Conservation (phyloP, 2,888 invertebrate species). For the Electrophaes corylata region DNA sequence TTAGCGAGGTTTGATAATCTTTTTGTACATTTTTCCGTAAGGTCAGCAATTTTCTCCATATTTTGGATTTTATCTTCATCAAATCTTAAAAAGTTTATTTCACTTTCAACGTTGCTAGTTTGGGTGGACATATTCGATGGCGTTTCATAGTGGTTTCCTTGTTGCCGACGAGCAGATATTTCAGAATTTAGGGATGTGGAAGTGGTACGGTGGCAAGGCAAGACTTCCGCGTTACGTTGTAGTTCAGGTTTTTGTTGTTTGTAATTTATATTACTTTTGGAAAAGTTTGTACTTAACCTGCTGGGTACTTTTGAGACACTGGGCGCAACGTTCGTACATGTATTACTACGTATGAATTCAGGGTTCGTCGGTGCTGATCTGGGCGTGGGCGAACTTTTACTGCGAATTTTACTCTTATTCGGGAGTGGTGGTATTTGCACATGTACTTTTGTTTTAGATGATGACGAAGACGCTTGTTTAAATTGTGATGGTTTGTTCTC, state of each 20-base stretch:
- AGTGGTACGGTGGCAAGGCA: slow-evolving; percentile 39
- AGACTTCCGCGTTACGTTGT: slow-evolving; percentile 11
- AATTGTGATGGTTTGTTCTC: slow-evolving; percentile 12
- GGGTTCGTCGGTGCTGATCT: slow-evolving; percentile 34
- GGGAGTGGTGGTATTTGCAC: slow-evolving; percentile 27
- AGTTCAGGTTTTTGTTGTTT: slow-evolving; percentile 8
- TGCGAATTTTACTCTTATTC: slow-evolving; percentile 42
- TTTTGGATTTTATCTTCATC: slow-evolving; percentile 76
- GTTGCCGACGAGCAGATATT: slow-evolving; percentile 36
- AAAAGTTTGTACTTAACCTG: slow-evolving; percentile 6
- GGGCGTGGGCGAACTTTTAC: slow-evolving; percentile 57
- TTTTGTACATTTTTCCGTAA: slow-evolving; percentile 77
- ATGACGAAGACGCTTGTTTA: slow-evolving; percentile 42
- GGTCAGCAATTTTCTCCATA: slow-evolving; percentile 78
- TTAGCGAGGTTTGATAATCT: slow-evolving; percentile 76
- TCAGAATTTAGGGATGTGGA: slow-evolving; percentile 55
- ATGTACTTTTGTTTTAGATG: slow-evolving; percentile 47
- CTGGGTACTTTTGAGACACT: slow-evolving; percentile 4
- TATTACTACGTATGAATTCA: slow-evolving; percentile 11
- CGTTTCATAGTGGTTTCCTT: slow-evolving; percentile 37
- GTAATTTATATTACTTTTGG: slow-evolving; percentile 15
- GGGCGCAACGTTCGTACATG: slow-evolving; percentile 6
- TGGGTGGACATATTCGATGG: slow-evolving; percentile 65
- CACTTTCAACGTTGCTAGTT: slow-evolving; percentile 60
- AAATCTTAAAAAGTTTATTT: slow-evolving; percentile 66